These are phyloP conservation scores for Coracopsis vasa DNA, from an alignment of 2,113 vertebrate species.

Conservation along the genomic window DNA sequence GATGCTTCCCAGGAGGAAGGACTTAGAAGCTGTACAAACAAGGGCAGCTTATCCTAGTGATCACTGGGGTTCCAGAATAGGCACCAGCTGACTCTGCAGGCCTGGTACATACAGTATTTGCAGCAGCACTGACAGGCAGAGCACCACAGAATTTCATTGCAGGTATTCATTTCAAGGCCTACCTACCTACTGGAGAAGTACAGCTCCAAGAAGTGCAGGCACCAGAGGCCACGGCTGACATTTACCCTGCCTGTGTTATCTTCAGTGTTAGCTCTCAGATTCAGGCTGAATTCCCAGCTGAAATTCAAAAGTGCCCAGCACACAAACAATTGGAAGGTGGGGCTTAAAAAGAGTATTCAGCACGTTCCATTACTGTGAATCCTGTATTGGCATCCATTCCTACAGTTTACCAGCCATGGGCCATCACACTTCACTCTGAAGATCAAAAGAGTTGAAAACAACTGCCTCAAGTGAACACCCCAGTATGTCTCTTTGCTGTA, in stretches of 20 bases:
- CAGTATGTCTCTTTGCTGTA: not conserved
- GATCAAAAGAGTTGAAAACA: not conserved
- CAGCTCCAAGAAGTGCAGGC: not conserved
- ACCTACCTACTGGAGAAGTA: not conserved
- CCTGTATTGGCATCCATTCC: not conserved
- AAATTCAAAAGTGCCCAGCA: not conserved
- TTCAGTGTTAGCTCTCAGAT: not conserved
- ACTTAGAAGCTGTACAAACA: not conserved
- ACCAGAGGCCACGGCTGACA: not conserved
- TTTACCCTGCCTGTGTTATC: not conserved
- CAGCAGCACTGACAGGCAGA: not conserved
- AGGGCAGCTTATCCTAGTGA: not conserved
- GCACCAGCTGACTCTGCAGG: accelerated
- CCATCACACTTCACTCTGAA: not conserved
- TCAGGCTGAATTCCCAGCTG: not conserved
- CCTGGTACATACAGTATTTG: not conserved
- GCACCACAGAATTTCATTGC: not conserved
- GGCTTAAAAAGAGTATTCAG: not conserved
- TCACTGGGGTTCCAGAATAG: not conserved
- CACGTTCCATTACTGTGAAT: not conserved
- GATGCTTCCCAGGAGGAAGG: not conserved
- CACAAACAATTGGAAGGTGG: not conserved
- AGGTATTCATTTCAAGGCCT: not conserved
- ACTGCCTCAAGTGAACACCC: not conserved
- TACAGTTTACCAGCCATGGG: not conserved